Evolutionary conservation across 2,113 vertebrate genomes (phyloP).

Genomic region (Charadrius vociferus): DNA sequence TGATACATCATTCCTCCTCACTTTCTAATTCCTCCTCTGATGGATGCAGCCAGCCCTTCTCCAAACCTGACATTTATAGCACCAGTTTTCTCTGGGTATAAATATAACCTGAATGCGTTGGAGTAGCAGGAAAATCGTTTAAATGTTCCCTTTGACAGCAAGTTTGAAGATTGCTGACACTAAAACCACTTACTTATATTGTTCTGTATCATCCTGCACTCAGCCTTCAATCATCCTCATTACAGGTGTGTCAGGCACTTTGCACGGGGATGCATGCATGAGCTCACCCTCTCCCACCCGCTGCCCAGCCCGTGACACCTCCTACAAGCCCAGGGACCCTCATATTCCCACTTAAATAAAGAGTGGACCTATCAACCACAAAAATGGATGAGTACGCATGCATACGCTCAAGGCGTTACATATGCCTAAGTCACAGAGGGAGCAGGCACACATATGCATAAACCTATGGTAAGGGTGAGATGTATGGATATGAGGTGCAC

Average conservation of each 20-base stretch:
- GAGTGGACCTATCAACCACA: neutral
- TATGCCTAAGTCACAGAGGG: no score
- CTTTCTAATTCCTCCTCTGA: constrained; percentile 61
- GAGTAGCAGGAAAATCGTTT: constrained; percentile 72
- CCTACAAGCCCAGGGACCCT: neutral
- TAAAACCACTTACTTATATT: constrained; percentile 70
- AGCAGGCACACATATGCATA: neutral
- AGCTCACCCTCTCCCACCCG: neutral
- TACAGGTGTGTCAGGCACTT: constrained; percentile 19
- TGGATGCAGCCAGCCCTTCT: constrained; percentile 63
- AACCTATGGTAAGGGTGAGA: neutral
- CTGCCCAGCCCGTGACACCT: neutral
- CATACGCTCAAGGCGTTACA: no score
- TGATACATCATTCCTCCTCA: constrained; percentile 36
- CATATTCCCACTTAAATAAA: accelerated
- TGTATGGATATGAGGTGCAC: neutral
- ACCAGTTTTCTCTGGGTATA: constrained; percentile 63
- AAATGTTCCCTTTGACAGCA: constrained; percentile 73
- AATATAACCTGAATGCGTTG: constrained; percentile 67
- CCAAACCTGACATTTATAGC: constrained; percentile 69
- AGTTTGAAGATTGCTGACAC: constrained; percentile 72
- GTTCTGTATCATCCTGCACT: constrained; percentile 61
- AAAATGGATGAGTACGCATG: accelerated
- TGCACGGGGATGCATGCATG: neutral
- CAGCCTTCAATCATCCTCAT: constrained; percentile 63